Base-by-base conservation (phyloP, 2,797 vertebrate genomes). In the Ambastaia sidthimunki region DNA sequence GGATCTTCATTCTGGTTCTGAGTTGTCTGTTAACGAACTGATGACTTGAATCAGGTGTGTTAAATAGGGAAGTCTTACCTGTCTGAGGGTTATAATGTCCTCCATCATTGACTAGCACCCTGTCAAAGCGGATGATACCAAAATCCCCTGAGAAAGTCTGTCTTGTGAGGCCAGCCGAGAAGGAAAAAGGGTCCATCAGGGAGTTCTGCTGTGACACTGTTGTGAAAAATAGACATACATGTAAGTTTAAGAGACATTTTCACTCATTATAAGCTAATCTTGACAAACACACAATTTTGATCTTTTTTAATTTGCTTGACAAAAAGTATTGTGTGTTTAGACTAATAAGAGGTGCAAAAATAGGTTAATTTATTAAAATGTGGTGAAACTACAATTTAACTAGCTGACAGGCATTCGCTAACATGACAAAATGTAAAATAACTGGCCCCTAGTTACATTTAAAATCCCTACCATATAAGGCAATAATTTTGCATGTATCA, bases 91-190 rank as follows among this genome's bases (percentile, higher is more conserved):
- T 92, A n/a, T 99, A 99, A 67, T 97, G 94, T 23, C 94, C 94
- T 0, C 98, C 98, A 0, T 99, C 98, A 1, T 99, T 99, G 73
- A 99, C 95, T 2, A 99, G 91, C 68, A 99, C 95, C 87, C 93
- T 96, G 91, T 99, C 96, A 71, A 99, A 99, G 76, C 91, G 93
- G 83, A 99, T 94, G 31, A 96, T 87, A 0, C 96, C 96, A 0
- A 93, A 92, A 0, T 95, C 94, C 1, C 92, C 93, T 34, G 90
- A 88, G 84, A 93, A 93, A 21, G 89, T 87, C 76, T 94, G 95
- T 85, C 90, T 91, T 0, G 95, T 96, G 54, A 99, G 95, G 25
- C 97, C 98, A 2, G 93, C 98, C 0, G 97, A 98, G 88, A 99
- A 99, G 0, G 97, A 97, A 87, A 98, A 94, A 0, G 93, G 86